A percentile compares a stretch with the other conserved stretches of the same genome.
Evolutionary conservation across 2,888 invertebrate species (phyloP).

Genomic region (Mystacides longicornis): DNA sequence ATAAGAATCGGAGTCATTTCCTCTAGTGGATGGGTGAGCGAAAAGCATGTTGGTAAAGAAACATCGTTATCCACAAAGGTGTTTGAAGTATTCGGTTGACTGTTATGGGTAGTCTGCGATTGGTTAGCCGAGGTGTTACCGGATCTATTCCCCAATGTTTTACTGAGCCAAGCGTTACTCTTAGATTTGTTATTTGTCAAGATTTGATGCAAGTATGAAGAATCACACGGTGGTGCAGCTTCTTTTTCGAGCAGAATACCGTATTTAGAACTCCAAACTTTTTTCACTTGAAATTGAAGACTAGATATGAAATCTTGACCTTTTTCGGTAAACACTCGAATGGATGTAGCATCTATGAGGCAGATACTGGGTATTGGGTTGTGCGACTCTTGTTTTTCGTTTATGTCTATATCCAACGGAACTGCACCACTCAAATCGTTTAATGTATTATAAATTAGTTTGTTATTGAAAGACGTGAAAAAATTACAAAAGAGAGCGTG

Average conservation of each 20-base stretch:
- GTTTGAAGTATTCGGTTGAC: conserved; percentile 9
- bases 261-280: conserved; percentile 77
- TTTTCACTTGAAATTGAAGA: conserved; percentile 72
- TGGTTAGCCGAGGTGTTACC: conserved; percentile 15
- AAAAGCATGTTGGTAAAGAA: conserved; percentile 72
- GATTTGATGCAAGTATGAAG: conserved; percentile 28
- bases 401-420: conserved; percentile 45
- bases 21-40: conserved; percentile 82
- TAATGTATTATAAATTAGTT: conserved; percentile 47
- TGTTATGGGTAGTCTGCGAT: conserved; percentile 14
- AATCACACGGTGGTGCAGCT: conserved; percentile 34
- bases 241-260: conserved; percentile 79
- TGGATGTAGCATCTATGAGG: conserved; percentile 65
- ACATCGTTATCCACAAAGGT: conserved; percentile 39
- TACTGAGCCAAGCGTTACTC: conserved; percentile 4
- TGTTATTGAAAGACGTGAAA: conserved; percentile 45
- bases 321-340: conserved; percentile 69
- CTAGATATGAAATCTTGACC: conserved; percentile 79
- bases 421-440: conserved; percentile 45
- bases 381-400: conserved; percentile 43
- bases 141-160: conserved; percentile 13
- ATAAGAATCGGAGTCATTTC: conserved; percentile 80
- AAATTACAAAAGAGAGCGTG: conserved; percentile 71
- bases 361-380: conserved; percentile 60
- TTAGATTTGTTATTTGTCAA: conserved; percentile 14